Conservation (phyloP, 1,140 invertebrate species). For the Drosophila bocqueti region DNA sequence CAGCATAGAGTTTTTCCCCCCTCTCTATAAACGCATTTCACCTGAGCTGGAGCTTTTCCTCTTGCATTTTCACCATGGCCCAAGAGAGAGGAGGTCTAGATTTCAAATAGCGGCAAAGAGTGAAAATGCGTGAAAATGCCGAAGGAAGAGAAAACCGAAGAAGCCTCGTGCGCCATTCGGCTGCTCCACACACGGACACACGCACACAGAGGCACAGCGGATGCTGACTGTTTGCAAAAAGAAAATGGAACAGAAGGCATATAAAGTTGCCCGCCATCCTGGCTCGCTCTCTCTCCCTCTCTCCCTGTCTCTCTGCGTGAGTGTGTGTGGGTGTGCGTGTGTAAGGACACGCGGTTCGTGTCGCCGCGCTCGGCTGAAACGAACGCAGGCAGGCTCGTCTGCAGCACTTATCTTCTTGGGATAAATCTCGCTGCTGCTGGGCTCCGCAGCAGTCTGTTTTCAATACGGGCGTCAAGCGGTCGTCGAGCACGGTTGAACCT, state of each 20-base stretch:
- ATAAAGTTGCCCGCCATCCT: slow-evolving; percentile 51
- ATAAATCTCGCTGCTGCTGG: slow-evolving; percentile 72
- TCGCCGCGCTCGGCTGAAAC: slow-evolving; percentile 16
- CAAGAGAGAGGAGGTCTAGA: neutral
- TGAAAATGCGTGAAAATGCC: slow-evolving; percentile 7
- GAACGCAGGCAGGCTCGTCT: slow-evolving; percentile 29
- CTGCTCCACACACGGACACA: slow-evolving; percentile 5
- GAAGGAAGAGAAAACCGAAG: slow-evolving; percentile 17
- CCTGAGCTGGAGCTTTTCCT: slow-evolving; percentile 2
- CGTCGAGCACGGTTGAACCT: slow-evolving; percentile 70
- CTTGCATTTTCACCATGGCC: slow-evolving; percentile 6
- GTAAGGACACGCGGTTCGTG: slow-evolving; percentile 30
- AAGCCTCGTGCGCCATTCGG: slow-evolving; percentile 6
- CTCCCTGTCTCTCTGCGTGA: neutral
- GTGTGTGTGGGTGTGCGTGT: slow-evolving; percentile 8
- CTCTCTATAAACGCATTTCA: neutral
- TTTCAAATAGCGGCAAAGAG: neutral
- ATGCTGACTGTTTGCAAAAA: slow-evolving; percentile 75
- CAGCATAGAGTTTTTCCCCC: neutral
- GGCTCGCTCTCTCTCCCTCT: slow-evolving; percentile 5
- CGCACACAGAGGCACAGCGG: slow-evolving; percentile 22
- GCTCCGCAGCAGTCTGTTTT: slow-evolving; percentile 78
- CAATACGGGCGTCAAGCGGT: slow-evolving; percentile 82
- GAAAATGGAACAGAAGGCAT: slow-evolving; percentile 44
- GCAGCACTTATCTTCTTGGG: slow-evolving; percentile 71